Percentiles rank a stretch among this genome's conserved stretches.
Evolutionary conservation across 1,140 invertebrate species (phyloP).

Genomic region (Meteorus sp.): DNA sequence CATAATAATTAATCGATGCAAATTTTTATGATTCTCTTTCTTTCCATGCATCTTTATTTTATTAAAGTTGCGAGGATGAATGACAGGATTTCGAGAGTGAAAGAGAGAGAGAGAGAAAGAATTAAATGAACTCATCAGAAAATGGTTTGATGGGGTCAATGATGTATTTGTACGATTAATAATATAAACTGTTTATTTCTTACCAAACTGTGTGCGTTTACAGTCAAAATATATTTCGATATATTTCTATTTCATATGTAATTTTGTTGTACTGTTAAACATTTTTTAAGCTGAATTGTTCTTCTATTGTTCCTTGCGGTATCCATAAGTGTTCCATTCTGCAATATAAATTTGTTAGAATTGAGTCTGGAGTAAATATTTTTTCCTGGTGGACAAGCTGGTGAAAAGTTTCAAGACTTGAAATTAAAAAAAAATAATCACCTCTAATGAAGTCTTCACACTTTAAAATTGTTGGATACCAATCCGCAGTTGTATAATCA

Average conservation of each 20-base stretch:
- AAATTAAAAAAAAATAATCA: constrained; percentile 28
- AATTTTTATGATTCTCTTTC: too few species aligned
- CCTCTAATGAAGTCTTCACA: constrained; percentile 65
- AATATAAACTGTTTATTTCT: too few species aligned
- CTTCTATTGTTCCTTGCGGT: constrained; percentile 54
- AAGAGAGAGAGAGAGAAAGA: too few species aligned
- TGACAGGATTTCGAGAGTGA: too few species aligned
- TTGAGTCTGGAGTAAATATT: constrained; percentile 13
- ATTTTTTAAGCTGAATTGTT: not conserved
- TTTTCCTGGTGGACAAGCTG: constrained; percentile 12
- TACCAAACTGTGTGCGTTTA: too few species aligned
- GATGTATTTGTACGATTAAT: too few species aligned
- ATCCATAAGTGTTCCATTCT: constrained; percentile 70
- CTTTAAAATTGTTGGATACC: constrained; percentile 70
- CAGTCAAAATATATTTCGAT: too few species aligned
- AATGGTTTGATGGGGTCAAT: too few species aligned
- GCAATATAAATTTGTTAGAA: constrained; percentile 35
- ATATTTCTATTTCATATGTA: constrained; percentile 6
- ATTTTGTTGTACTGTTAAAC: not conserved
- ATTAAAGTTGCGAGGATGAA: too few species aligned
- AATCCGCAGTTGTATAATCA: constrained; percentile 72
- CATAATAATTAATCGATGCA: too few species aligned
- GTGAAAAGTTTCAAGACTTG: not conserved
- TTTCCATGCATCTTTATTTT: too few species aligned
- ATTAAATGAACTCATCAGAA: too few species aligned